A percentile compares a stretch with the other conserved stretches of the same genome.
Conservation (phyloP, 2,797 vertebrate species). For the Characodon lateralis region DNA sequence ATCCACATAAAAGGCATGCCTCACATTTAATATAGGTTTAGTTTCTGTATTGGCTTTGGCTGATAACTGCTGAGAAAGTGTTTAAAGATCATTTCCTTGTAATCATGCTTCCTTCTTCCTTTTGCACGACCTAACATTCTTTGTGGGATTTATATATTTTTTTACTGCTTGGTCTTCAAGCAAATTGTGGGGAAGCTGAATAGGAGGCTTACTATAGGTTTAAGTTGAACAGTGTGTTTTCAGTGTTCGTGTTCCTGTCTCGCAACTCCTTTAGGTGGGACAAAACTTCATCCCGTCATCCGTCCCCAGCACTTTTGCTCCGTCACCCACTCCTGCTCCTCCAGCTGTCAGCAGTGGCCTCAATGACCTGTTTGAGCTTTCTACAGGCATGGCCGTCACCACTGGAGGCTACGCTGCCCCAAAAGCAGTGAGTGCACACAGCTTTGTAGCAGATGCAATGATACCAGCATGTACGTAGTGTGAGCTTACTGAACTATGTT, state of each 20-base stretch:
- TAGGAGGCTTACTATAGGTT: neutral
- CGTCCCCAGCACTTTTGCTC: constrained; percentile 94
- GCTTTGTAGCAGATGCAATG: no score
- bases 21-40: constrained; percentile 4
- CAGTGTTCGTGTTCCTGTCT: constrained; percentile 21
- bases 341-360: constrained; percentile 92
- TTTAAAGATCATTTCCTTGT: constrained; percentile 8
- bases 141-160: neutral
- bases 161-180: constrained; percentile 7
- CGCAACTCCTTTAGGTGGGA: constrained; percentile 84
- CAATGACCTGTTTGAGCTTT: constrained; percentile 96
- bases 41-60: constrained; percentile 7
- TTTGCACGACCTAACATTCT: constrained; percentile 14
- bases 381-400: constrained; percentile 92
- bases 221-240: constrained; percentile 4
- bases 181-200: neutral
- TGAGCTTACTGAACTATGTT: neutral
- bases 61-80: neutral
- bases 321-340: constrained; percentile 94
- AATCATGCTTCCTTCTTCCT: constrained; percentile 6
- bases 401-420: constrained; percentile 88
- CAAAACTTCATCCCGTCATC: constrained; percentile 96
- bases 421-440: constrained; percentile 87
- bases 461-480: neutral
- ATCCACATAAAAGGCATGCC: neutral